A percentile compares a stretch with the other conserved stretches of the same genome.
These are phyloP conservation scores for Thymallus thymallus DNA, from an alignment of 2,113 vertebrate genomes.

Conservation along the genomic window DNA sequence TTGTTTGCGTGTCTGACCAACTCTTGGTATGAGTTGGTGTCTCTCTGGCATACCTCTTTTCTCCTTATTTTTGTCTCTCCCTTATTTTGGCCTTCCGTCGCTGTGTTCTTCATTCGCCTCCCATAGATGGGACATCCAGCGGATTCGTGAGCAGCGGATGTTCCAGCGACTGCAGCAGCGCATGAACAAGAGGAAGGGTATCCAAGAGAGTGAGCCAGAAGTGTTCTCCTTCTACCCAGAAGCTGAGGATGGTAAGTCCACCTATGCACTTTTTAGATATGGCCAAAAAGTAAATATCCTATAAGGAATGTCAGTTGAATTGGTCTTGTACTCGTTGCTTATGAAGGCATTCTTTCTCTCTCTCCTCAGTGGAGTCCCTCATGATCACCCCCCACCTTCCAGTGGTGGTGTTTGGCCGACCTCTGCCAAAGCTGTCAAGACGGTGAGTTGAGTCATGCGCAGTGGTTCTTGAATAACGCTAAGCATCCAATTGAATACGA, in stretches of 20 bases:
- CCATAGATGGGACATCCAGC: constrained; percentile 86
- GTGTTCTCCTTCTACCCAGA: constrained; percentile 90
- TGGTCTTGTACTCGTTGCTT: too few relatives aligned
- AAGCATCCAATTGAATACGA: not conserved
- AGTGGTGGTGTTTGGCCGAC: constrained; percentile 85
- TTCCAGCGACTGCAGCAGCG: constrained; percentile 87
- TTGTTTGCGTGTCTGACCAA: not conserved
- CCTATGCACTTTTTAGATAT: not conserved
- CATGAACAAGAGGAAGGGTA: constrained; percentile 89
- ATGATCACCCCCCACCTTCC: constrained; percentile 87
- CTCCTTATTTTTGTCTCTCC: not conserved
- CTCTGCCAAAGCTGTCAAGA: constrained; percentile 84
- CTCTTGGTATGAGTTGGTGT: not conserved
- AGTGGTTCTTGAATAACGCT: not conserved
- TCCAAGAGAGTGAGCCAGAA: constrained; percentile 87
- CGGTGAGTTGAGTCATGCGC: constrained; percentile 75
- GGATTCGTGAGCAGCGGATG: constrained; percentile 89
- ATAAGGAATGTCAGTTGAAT: too few relatives aligned
- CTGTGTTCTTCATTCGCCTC: constrained; percentile 9
- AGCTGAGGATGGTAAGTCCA: constrained; percentile 82
- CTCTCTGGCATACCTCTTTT: not conserved
- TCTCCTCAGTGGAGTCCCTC: constrained; percentile 80
- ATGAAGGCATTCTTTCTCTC: constrained; percentile 32
- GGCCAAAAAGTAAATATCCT: not conserved
- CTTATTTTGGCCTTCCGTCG: not conserved